These are phyloP conservation scores for Phymanthus crucifer DNA, from an alignment of 92 coral and sea anemone genomes.

Conservation along the genomic window DNA sequence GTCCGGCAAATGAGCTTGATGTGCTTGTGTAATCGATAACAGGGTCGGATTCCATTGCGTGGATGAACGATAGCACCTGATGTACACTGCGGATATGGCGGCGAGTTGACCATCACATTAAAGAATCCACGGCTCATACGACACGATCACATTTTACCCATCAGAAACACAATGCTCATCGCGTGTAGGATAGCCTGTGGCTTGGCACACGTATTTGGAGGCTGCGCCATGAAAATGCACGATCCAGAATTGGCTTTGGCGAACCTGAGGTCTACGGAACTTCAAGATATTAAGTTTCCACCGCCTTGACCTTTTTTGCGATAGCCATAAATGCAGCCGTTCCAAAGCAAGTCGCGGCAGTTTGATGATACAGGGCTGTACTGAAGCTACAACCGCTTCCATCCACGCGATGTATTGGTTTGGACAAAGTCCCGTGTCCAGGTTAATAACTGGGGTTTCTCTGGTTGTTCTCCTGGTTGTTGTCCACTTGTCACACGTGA, in stretches of 20 bases:
- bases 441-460: not conserved
- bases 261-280: slow-evolving; percentile 16
- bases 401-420: not conserved
- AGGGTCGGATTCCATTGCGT: not conserved
- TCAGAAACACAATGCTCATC: not conserved
- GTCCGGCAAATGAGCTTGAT: slow-evolving; percentile 11
- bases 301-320: slow-evolving; percentile 15
- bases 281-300: slow-evolving; percentile 7
- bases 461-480: not conserved
- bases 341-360: not conserved
- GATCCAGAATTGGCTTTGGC: not conserved
- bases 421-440: not conserved
- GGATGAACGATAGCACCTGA: not conserved
- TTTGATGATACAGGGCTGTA: not conserved
- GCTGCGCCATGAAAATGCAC: not conserved
- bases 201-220: not conserved
- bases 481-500: not conserved
- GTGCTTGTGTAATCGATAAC: not conserved
- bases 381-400: not conserved
- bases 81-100: not conserved
- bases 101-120: not conserved
- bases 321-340: slow-evolving; percentile 12
- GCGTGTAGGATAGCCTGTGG: not conserved
- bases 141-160: not conserved
- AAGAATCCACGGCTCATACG: not conserved